Percentiles rank a stretch among this genome's conserved stretches.
These are phyloP conservation scores for Stenotaenia linearis DNA, from an alignment of 2,888 invertebrate genomes.

Conservation along the genomic window DNA sequence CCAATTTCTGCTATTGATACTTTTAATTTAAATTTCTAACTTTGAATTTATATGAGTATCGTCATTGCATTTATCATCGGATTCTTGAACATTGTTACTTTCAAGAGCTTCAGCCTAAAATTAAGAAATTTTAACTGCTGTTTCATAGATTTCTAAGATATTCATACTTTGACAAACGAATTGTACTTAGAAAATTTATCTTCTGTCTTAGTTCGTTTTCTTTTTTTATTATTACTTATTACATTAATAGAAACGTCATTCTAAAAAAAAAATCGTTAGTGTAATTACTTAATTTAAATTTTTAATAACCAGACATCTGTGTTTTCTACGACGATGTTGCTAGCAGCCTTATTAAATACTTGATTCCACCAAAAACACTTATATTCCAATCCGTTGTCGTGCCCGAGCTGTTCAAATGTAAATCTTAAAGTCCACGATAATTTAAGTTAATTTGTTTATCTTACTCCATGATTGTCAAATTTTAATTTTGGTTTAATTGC, in stretches of 20 bases:
- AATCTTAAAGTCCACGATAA: not conserved
- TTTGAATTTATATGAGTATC: not conserved
- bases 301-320: no score
- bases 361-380: constrained; percentile 9
- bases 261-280: not conserved
- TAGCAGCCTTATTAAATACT: not conserved
- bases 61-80: no score
- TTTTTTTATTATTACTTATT: not conserved
- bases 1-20: no score
- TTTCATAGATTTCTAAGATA: no score
- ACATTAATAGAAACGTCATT: not conserved
- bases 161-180: not conserved
- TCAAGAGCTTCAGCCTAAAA: no score
- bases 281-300: no score
- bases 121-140: no score
- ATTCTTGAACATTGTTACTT: no score
- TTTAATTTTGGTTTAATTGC: constrained; percentile 28
- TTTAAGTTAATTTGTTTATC: not conserved
- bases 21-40: not conserved
- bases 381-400: not conserved
- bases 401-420: not conserved
- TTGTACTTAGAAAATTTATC: not conserved
- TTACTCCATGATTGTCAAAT: constrained; percentile 15
- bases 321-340: not conserved
- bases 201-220: not conserved